These are phyloP conservation scores for Abrostola tripartita DNA, from an alignment of 2,888 invertebrate genomes.

Conservation along the genomic window DNA sequence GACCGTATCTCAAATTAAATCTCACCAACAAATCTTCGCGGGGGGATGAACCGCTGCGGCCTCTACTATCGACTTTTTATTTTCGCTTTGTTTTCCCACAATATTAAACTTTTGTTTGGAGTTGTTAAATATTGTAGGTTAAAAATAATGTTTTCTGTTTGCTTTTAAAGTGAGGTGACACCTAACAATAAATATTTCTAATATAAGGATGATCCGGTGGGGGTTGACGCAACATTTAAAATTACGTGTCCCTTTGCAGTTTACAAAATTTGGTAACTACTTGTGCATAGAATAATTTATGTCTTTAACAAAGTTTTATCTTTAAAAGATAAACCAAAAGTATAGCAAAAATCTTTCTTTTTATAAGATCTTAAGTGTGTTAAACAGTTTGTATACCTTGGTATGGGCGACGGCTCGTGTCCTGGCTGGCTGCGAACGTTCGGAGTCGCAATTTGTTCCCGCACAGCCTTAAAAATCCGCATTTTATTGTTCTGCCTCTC, in stretches of 20 bases:
- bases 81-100: conserved; percentile 30
- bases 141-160: neutral
- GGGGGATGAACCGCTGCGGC: conserved; percentile 72
- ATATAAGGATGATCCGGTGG: too few relatives aligned
- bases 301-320: too few relatives aligned
- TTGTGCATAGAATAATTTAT: too few relatives aligned
- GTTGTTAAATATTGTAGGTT: neutral
- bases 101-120: neutral
- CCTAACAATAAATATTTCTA: too few relatives aligned
- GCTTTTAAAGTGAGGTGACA: neutral
- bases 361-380: neutral
- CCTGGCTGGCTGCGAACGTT: conserved; percentile 73
- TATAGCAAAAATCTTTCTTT: too few relatives aligned
- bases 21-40: conserved; percentile 85
- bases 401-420: conserved; percentile 77
- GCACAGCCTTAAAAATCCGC: conserved; percentile 85
- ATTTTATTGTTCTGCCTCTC: conserved; percentile 84
- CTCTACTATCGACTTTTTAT: conserved; percentile 62
- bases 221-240: too few relatives aligned
- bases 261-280: too few relatives aligned
- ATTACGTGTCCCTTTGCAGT: too few relatives aligned
- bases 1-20: conserved; percentile 87
- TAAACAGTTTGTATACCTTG: conserved; percentile 44
- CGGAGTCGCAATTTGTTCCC: conserved; percentile 83
- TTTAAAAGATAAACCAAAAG: too few relatives aligned